These are phyloP conservation scores for Oreochromis spilurus DNA, from an alignment of 2,113 vertebrate species.

Conservation along the genomic window DNA sequence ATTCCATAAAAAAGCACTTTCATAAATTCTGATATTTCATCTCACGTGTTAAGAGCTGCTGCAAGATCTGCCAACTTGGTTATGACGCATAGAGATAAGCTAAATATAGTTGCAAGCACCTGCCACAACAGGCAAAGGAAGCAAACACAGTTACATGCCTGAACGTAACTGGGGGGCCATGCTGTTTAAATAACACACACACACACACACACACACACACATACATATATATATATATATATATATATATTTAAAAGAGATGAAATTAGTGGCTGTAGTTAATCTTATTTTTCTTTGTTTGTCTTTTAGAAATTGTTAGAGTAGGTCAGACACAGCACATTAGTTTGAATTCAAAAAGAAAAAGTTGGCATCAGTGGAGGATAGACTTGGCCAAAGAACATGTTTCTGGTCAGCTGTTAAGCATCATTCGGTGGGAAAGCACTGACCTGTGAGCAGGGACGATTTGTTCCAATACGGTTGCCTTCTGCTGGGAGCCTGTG, in stretches of 20 bases:
- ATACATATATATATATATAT: accelerated
- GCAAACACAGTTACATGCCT: conserved; percentile 42
- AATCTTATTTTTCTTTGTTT: not conserved
- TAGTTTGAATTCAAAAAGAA: not conserved
- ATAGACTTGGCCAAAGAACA: not conserved
- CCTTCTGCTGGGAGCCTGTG: conserved; percentile 72
- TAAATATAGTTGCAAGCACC: conserved; percentile 70
- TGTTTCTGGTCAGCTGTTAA: not conserved
- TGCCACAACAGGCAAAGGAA: conserved; percentile 53
- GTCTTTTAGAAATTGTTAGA: not conserved
- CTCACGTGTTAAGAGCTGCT: conserved; percentile 37
- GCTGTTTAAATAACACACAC: not conserved
- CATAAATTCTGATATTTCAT: conserved; percentile 38
- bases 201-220: accelerated
- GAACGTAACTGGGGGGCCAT: not conserved
- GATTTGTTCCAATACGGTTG: conserved; percentile 69
- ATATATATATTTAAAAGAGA: not conserved
- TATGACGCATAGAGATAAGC: conserved; percentile 70
- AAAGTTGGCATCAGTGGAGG: not conserved
- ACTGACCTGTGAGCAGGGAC: conserved; percentile 78
- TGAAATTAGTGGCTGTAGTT: not conserved
- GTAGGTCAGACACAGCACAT: not conserved
- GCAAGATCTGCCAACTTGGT: conserved; percentile 63
- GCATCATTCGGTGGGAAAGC: not conserved
- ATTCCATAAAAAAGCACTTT: not conserved